These are phyloP conservation scores for Hippocampus guttulatus DNA, from an alignment of 2,113 vertebrate species.

Conservation along the genomic window DNA sequence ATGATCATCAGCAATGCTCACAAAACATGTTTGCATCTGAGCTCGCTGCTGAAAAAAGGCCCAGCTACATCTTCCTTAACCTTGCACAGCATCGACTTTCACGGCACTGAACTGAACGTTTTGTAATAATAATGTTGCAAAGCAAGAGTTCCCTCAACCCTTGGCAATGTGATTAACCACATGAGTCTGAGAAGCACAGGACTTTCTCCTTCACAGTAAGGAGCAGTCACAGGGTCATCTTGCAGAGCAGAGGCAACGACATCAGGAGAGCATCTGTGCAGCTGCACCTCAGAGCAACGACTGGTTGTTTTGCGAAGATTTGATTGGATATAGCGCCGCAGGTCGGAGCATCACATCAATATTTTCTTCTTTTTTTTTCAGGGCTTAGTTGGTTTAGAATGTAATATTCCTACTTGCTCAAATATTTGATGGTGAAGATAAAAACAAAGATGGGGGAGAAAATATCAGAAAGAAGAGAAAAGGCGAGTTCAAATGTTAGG, in stretches of 20 bases:
- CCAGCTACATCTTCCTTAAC: constrained; percentile 52
- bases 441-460: background rate
- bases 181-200: constrained; percentile 50
- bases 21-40: constrained; percentile 59
- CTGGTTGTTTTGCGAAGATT: background rate
- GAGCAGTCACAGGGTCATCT: constrained; percentile 35
- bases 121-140: constrained; percentile 54
- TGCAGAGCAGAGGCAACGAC: constrained; percentile 7
- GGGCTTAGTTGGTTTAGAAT: background rate
- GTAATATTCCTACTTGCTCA: too few relatives aligned
- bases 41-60: constrained; percentile 44
- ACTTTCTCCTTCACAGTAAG: constrained; percentile 37
- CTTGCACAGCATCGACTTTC: constrained; percentile 55
- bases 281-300: constrained; percentile 20
- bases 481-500: constrained; percentile 67
- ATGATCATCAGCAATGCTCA: constrained; percentile 64
- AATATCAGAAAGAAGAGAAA: constrained; percentile 29
- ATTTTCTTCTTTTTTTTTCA: background rate
- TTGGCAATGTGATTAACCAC: constrained; percentile 57
- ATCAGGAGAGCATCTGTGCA: constrained; percentile 3
- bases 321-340: background rate
- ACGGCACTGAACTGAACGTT: constrained; percentile 36
- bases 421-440: background rate
- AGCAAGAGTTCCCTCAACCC: constrained; percentile 28
- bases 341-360: background rate